Base-by-base conservation (phyloP, 2,113 vertebrate species). In the Desmodus rotundus region DNA sequence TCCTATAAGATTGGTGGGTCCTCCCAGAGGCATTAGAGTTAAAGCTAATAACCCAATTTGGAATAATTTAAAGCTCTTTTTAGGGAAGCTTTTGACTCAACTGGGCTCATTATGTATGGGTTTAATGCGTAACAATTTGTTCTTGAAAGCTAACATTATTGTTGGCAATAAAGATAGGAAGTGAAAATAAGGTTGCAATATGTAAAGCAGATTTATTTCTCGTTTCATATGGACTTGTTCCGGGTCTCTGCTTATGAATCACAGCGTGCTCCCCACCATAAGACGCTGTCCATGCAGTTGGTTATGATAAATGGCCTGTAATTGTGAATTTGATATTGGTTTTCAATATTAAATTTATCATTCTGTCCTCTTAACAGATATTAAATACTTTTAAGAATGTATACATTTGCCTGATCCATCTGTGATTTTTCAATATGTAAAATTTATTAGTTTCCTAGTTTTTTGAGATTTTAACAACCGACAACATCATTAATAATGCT, bases 341-440 rank as follows among this genome's bases (percentile, higher is more conserved):
- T 98, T 99, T 98, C 98, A 98, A 99, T 98, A 98, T 96, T 98
- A 98, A 98, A 98, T 99, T 98, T 98, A 98, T 99, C 98, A 98
- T 98, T 98, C 98, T 98, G 98, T 99, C 98, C 98, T 98, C 98
- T 98, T 99, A 98, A 98, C 98, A 98, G 98, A 98, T 99, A 99
- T 99, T 98, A 99, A 99, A 98, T 98, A 98, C 98, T 98, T 98
- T 97, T 98, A 98, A 98, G 98, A 98, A 98, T 98, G 98, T 98
- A 98, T 98, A 97, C 98, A 98, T 98, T 98, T 98, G 98, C 98
- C 98, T 97, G 98, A 98, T 98, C 97, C 98, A 98, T 98, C 97
- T 97, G 93, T 95, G 98, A 98, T 98, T 98, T 98, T 98, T 70
- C 97, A 98, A 97, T 98, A 98, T 98, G 98, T 98, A 98, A 98